Evolutionary conservation across 2,113 vertebrate genomes (phyloP), one percentile per base, ranked within the genome.

Genomic region (Fulmarus glacialis): DNA sequence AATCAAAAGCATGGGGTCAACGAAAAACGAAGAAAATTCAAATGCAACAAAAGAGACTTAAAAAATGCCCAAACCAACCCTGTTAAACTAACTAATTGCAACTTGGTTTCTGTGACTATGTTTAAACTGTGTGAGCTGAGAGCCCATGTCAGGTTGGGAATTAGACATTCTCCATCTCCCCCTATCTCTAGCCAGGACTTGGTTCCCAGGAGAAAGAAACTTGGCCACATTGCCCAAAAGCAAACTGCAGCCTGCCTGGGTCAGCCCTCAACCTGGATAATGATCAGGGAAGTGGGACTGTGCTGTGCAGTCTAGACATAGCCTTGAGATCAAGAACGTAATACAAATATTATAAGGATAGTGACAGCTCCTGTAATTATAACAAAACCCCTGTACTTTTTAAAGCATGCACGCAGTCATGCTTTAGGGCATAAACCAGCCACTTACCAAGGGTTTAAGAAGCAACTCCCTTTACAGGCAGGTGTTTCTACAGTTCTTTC

Each of bases 351-450:
- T 94, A 56, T 72, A 89, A 75, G 73, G 55, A 34, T 83, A 72
- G 58, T 93, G 96, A 89, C 94, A 97, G 89, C 88, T 93, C 50
- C 42, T 73, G 32, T 77, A 89, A 96, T 90, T 87, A 92, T 83
- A 72, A 87, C 58, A 96, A 81, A 50, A 27, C 3, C 60, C 60
- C 48, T 52, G 48, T 73, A 78, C 90, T 92, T 97, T 91, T 90
- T 22, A 82, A 94, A 84, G 87, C 62, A 58, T 59, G 84, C 82
- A 94, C 72, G 55, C 79, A 89, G 67, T 81, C 55, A 89, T 55
- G 82, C 91, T 96, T 90, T 64, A 92, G 92, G 92, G 94, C 96
- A 96, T 94, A 91, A 96, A 90, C 45, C 82, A 91, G 81, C 55
- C 81, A 48, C 78, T 92, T 90, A 45, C 89, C 58, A 64, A 62